Percentiles rank a stretch among this genome's conserved stretches.
Evolutionary conservation across 2,888 invertebrate genomes (phyloP).

Genomic region (Sabatieria punctata): DNA sequence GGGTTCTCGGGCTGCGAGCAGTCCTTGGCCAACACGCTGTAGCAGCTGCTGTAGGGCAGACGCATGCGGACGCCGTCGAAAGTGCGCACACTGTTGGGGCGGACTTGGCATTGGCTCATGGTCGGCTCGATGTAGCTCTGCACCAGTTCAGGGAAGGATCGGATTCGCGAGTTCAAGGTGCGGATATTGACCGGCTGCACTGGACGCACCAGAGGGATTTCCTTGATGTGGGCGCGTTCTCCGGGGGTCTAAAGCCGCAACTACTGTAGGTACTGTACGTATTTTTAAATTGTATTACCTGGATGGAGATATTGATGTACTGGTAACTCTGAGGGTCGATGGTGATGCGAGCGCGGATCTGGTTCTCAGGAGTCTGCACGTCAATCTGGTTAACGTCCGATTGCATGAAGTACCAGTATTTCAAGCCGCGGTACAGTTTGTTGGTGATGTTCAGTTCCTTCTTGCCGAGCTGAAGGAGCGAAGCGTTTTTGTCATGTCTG

Average conservation of each 20-base stretch:
- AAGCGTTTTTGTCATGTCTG: background rate
- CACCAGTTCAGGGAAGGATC: slow-evolving; percentile 9
- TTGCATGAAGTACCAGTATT: slow-evolving; percentile 4
- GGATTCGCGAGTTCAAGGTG: slow-evolving; percentile 5
- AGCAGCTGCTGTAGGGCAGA: slow-evolving; percentile 27
- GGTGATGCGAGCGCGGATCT: slow-evolving; percentile 8
- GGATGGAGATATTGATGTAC: slow-evolving; percentile 19
- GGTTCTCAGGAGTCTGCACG: slow-evolving; percentile 2
- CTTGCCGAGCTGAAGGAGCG: background rate
- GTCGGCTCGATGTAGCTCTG: slow-evolving; percentile 10
- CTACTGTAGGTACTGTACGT: background rate
- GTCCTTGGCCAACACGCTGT: slow-evolving; percentile 34
- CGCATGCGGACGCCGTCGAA: slow-evolving; percentile 25
- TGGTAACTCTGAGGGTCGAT: slow-evolving; percentile 21
- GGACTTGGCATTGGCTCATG: slow-evolving; percentile 10
- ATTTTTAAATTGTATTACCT: slow-evolving; percentile 3
- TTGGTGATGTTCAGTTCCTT: slow-evolving; percentile 1
- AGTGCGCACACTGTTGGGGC: slow-evolving; percentile 16
- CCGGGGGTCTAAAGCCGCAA: slow-evolving; percentile 13
- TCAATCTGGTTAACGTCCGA: slow-evolving; percentile 5
- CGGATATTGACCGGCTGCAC: slow-evolving; percentile 7
- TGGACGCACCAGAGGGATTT: slow-evolving; percentile 12
- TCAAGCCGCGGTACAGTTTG: slow-evolving; percentile 6
- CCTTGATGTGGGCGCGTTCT: slow-evolving; percentile 11
- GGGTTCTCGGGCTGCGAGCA: slow-evolving; percentile 25